These are phyloP conservation scores for Cloeon dipterum DNA, from an alignment of 2,888 invertebrate genomes.

Conservation along the genomic window DNA sequence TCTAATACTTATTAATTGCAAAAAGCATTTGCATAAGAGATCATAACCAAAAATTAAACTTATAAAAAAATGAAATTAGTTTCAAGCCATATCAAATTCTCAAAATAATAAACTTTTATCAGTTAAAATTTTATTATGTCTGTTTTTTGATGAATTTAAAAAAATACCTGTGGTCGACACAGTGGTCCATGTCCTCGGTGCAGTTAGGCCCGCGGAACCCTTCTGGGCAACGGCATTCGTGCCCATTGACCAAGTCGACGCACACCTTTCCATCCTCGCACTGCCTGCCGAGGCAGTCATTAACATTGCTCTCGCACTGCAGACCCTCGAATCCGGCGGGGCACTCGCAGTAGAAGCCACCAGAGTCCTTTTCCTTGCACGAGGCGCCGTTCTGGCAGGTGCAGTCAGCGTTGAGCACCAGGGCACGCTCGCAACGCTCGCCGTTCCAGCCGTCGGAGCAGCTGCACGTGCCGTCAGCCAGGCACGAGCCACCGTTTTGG, in stretches of 20 bases:
- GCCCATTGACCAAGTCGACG: slow-evolving; percentile 27
- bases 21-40: background rate
- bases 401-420: slow-evolving; percentile 63
- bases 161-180: slow-evolving; percentile 16
- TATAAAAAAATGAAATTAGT: too few species aligned
- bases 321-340: slow-evolving; percentile 34
- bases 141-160: too few species aligned
- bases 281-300: slow-evolving; percentile 33
- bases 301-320: slow-evolving; percentile 35
- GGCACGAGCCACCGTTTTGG: too few species aligned
- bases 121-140: too few species aligned
- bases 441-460: slow-evolving; percentile 57
- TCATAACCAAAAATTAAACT: too few species aligned
- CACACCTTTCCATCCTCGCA: slow-evolving; percentile 28
- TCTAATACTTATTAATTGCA: background rate
- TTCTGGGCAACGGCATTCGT: slow-evolving; percentile 33
- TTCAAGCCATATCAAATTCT: too few species aligned
- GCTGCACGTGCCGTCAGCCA: too few species aligned
- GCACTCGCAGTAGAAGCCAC: slow-evolving; percentile 43
- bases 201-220: slow-evolving; percentile 37
- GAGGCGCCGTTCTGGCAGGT: slow-evolving; percentile 47
- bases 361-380: slow-evolving; percentile 48
- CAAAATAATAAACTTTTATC: too few species aligned
- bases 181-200: slow-evolving; percentile 29
- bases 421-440: slow-evolving; percentile 55